Base-by-base conservation (phyloP, 2,113 vertebrate genomes). In the Synchiropus splendidus region DNA sequence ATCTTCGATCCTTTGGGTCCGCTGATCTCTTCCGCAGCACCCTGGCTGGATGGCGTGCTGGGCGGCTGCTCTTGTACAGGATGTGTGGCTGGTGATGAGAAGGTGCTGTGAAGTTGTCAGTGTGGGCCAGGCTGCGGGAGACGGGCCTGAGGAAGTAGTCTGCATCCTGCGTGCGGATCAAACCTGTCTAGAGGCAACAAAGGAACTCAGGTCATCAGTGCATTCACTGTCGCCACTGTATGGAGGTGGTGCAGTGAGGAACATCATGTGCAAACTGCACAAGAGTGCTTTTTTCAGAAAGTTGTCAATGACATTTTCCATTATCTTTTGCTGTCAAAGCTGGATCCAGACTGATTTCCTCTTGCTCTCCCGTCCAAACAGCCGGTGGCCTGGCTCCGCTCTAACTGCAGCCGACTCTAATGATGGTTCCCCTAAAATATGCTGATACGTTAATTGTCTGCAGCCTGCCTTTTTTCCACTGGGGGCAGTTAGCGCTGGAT, bases 61-160 rank as follows among this genome's bases (percentile, higher is more conserved):
- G 61, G 1, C 54, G 37, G 9, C 77, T 66, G 33, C 84, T 84
- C 70, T 83, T 90, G 67, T 90, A 93, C 39, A 93, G 81, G n/a
- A 93, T 58, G 61, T 93, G 90, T 2, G 88, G 88, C 9, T 81
- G 87, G 39, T 83, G 78, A 12, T 56, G 46, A 1, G 54, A 36
- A 12, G 64, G 64, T 0, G 57, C 45, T 1, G 80, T 80, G 49
- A 67, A 70, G 43, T 70, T 79, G 43, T 79, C 79, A 2, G 48
- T 72, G 31, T 60, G 62, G 6, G 75, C 63, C 0, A 87, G 71
- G 60, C 76, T 72, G 9, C 50, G 61, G 34, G 84, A 82, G 35
- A 93, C 81, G 0, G 90, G 90, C 72, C 78, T 88, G 33, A 93
- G 58, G 58, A 92, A 86, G 71, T 88, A 93, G 74, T 93, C 90